These are phyloP conservation scores for Megalonaias nervosa DNA, from an alignment of 1,140 invertebrate genomes.

Conservation along the genomic window DNA sequence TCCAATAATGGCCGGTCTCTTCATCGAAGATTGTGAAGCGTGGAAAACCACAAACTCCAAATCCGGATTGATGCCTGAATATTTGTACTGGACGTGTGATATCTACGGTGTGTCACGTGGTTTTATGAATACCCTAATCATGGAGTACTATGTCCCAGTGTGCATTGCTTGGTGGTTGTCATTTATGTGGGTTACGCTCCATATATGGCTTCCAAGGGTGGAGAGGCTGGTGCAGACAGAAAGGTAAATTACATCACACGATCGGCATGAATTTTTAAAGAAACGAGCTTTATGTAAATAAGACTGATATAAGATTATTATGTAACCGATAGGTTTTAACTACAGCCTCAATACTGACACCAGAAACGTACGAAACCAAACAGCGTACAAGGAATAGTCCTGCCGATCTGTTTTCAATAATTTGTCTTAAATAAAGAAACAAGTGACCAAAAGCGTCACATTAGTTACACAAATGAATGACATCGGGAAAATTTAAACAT, in stretches of 20 bases:
- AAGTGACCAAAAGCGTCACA: no score
- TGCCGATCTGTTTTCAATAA: no score
- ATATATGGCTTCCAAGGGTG: slow-evolving; percentile 63
- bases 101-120: slow-evolving; percentile 42
- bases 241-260: slow-evolving; percentile 27
- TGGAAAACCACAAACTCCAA: slow-evolving; percentile 29
- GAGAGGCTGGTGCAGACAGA: slow-evolving; percentile 63
- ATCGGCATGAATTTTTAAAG: no score
- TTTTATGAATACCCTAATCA: slow-evolving; percentile 47
- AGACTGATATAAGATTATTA: no score
- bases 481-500: no score
- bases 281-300: no score
- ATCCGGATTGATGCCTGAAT: slow-evolving; percentile 43
- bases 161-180: slow-evolving; percentile 60
- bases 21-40: slow-evolving; percentile 57
- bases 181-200: slow-evolving; percentile 60
- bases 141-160: slow-evolving; percentile 53
- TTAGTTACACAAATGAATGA: no score
- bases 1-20: slow-evolving; percentile 58
- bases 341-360: no score
- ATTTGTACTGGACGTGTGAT: slow-evolving; percentile 63
- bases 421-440: no score
- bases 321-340: no score
- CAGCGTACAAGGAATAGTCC: no score
- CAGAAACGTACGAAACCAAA: no score